Conservation (phyloP, 2,888 invertebrate species). For the Amphipoea lucens region DNA sequence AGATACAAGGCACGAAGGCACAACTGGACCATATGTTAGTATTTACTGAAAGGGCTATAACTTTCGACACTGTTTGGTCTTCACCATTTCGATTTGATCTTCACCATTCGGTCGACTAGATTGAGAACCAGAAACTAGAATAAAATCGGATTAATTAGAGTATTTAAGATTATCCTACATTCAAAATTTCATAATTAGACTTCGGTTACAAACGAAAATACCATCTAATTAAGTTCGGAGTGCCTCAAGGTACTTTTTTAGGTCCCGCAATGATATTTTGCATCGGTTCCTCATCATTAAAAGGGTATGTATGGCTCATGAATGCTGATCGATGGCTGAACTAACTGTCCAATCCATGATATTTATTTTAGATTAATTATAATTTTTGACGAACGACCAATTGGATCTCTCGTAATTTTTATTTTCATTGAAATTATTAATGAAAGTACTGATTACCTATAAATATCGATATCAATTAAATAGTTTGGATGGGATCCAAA, state of each 20-base stretch:
- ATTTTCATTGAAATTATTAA: not conserved
- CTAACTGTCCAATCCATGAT: not conserved
- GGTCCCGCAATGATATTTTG: too few relatives aligned
- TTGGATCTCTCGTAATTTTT: not conserved
- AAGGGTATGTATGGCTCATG: not conserved
- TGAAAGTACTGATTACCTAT: not conserved
- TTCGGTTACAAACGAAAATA: not conserved
- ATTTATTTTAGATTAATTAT: not conserved
- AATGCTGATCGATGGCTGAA: not conserved
- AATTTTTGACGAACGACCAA: not conserved
- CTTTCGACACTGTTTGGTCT: not conserved
- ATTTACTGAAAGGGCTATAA: conserved; percentile 8
- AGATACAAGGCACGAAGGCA: conserved; percentile 95
- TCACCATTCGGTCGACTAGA: too few relatives aligned
- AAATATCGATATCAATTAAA: not conserved
- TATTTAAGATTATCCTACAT: not conserved
- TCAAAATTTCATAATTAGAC: not conserved
- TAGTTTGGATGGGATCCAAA: not conserved
- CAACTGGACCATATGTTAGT: conserved; percentile 95
- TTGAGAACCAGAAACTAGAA: not conserved
- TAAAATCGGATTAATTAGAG: not conserved
- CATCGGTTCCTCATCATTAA: not conserved
- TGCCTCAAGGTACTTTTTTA: not conserved
- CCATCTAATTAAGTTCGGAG: not conserved
- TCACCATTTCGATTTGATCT: too few relatives aligned